phyloP scores from a whole-genome alignment of 2,888 invertebrate species.

The Asteroscopus sphinx region DNA sequence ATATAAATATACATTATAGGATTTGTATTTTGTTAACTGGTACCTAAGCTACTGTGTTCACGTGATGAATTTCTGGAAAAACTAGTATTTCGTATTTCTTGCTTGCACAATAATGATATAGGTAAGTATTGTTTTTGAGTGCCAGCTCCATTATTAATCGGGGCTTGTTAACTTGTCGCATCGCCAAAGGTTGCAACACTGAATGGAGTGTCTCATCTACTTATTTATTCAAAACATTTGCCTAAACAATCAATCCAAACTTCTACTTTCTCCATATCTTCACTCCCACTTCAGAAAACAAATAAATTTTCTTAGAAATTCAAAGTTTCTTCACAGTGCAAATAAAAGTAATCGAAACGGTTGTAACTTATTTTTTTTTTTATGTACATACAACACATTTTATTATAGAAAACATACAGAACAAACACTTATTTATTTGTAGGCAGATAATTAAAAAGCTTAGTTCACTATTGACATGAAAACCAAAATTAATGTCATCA shows the following conservation, averaged over 20 bases:
- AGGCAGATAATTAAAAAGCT: conserved; percentile 41
- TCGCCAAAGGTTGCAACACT: conserved; percentile 10
- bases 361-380: conserved; percentile 24
- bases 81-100: background rate
- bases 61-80: background rate
- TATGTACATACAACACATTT: too few species aligned
- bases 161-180: conserved; percentile 4
- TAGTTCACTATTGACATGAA: conserved; percentile 34
- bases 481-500: conserved; percentile 46
- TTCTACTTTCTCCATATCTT: conserved; percentile 39
- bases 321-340: conserved; percentile 9
- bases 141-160: conserved; percentile 1
- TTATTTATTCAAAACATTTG: conserved; percentile 34
- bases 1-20: background rate
- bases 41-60: background rate
- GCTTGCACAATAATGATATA: conserved; percentile 1
- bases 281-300: conserved; percentile 39
- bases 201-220: conserved; percentile 11
- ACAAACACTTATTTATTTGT: too few species aligned
- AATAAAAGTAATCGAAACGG: conserved; percentile 30
- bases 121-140: conserved; percentile 1
- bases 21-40: background rate
- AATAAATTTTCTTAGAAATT: conserved; percentile 25
- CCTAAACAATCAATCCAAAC: conserved; percentile 32
- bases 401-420: too few species aligned